Conservation (phyloP, 2,113 vertebrate genomes). For the Ictidomys tridecemlineatus region DNA sequence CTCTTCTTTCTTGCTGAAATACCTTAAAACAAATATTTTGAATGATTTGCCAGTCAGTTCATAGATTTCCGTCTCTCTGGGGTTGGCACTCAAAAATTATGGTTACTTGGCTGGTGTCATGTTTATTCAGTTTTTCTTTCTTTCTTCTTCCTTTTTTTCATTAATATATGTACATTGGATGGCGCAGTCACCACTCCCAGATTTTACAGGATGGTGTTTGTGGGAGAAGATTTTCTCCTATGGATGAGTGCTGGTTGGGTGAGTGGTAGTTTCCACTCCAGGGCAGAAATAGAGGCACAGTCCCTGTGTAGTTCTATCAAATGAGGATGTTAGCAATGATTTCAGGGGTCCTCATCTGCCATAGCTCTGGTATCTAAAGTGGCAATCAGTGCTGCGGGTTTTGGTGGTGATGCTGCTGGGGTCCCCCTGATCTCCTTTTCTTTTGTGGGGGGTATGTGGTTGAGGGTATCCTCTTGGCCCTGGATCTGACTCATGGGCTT, state of each 20-base stretch:
- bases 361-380: background rate
- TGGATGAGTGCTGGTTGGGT: background rate
- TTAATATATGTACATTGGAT: background rate
- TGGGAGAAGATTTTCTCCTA: background rate
- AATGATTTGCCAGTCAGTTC: background rate
- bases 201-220: background rate
- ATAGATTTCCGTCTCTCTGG: background rate
- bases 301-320: background rate
- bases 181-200: no score
- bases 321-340: background rate
- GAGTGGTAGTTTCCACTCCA: background rate
- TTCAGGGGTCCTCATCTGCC: background rate
- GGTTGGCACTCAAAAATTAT: no score
- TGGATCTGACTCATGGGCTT: no score
- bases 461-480: no score
- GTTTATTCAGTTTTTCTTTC: no score
- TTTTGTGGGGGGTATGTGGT: background rate
- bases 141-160: background rate
- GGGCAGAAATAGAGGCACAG: background rate
- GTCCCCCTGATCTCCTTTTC: background rate
- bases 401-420: background rate
- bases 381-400: background rate
- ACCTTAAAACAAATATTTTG: background rate
- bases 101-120: background rate
- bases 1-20: background rate